Percentiles rank a stretch among this genome's conserved stretches.
Evolutionary conservation across 1,140 invertebrate species (phyloP).

Genomic region (Sogatella furcifera): DNA sequence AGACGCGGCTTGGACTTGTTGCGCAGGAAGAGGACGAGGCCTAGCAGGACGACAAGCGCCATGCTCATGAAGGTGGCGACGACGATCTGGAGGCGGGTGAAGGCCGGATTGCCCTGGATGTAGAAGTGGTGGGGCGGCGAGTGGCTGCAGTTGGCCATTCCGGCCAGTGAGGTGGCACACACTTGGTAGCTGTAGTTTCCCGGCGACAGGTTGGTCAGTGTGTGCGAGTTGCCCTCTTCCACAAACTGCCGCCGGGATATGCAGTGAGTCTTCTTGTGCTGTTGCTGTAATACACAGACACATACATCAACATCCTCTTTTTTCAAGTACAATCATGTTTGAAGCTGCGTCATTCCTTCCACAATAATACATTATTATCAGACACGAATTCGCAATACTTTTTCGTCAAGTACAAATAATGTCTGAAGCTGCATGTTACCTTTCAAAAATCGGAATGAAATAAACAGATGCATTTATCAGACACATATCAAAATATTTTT

Average conservation of each 20-base stretch:
- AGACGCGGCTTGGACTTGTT: constrained; percentile 39
- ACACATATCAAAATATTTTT: too few species aligned
- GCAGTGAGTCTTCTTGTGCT: constrained; percentile 29
- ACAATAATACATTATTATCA: too few species aligned
- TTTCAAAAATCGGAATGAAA: too few species aligned
- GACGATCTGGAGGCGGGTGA: constrained; percentile 6
- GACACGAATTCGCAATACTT: too few species aligned
- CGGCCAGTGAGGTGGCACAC: constrained; percentile 65
- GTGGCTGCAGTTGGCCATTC: constrained; percentile 34
- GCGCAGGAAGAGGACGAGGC: constrained; percentile 15
- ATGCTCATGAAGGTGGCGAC: constrained; percentile 8
- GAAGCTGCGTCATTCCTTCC: too few species aligned
- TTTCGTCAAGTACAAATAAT: too few species aligned
- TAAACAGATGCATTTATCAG: too few species aligned
- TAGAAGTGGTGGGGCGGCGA: constrained; percentile 6
- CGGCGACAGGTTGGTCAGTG: constrained; percentile 43
- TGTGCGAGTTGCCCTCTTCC: constrained; percentile 29
- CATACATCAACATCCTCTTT: neutral
- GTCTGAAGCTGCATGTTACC: too few species aligned
- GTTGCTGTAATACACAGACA: neutral
- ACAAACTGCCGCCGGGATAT: constrained; percentile 36
- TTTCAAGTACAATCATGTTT: too few species aligned
- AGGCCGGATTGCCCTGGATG: constrained; percentile 13
- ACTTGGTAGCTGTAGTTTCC: constrained; percentile 79
- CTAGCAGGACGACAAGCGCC: constrained; percentile 3